Conservation (phyloP, 2,113 vertebrate species). For the Corvus moneduloides region DNA sequence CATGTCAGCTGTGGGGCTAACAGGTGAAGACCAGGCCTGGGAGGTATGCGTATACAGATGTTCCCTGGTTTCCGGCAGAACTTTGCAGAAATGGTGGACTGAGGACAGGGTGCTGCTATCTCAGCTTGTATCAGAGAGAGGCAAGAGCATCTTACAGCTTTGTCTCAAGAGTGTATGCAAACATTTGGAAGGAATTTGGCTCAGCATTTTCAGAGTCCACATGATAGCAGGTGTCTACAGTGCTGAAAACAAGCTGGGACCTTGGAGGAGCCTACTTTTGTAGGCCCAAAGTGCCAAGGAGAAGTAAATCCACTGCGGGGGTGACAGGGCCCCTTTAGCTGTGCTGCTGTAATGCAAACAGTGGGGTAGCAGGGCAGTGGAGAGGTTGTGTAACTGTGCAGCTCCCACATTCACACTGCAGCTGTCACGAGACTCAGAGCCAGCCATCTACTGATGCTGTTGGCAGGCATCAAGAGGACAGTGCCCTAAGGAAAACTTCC, state of each 20-base stretch:
- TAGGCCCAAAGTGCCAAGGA: neutral
- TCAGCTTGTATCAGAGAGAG: neutral
- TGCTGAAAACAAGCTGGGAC: neutral
- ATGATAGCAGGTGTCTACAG: neutral
- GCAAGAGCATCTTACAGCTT: neutral
- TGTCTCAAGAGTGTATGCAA: neutral
- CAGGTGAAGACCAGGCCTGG: neutral
- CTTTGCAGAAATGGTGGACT: neutral
- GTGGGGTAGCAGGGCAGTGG: neutral
- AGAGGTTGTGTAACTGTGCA: neutral
- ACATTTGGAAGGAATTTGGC: neutral
- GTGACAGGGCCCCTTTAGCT: neutral
- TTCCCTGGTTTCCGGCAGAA: neutral
- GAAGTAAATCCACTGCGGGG: neutral
- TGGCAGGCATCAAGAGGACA: neutral
- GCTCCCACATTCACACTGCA: neutral
- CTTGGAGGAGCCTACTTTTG: neutral
- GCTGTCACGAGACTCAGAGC: neutral
- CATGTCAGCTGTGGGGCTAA: neutral
- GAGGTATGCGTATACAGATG: neutral
- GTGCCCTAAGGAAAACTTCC: neutral
- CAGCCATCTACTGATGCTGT: neutral
- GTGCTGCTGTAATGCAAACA: neutral
- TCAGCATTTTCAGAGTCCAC: neutral
- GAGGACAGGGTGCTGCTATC: neutral